Conservation (phyloP, 2,888 invertebrate species). For the Eupithecia centaureata region DNA sequence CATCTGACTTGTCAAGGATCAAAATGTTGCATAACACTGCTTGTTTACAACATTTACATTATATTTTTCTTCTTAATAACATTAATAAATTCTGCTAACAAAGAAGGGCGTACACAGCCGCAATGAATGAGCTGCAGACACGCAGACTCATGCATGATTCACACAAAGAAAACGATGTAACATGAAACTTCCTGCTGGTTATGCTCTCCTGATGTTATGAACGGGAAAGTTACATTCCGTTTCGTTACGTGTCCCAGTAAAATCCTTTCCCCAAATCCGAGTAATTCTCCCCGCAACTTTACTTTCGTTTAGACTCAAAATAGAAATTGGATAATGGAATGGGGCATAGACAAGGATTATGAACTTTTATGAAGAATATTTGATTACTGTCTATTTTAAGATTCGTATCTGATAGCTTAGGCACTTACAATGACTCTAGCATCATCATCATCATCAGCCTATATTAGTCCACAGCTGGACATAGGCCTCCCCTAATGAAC, state of each 20-base stretch:
- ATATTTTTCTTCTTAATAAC: conserved; percentile 5
- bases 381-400: too few relatives aligned
- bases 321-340: background rate
- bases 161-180: conserved; percentile 45
- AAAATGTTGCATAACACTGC: background rate
- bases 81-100: conserved; percentile 8
- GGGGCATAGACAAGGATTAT: background rate
- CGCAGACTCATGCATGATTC: too few relatives aligned
- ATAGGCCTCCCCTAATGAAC: too few relatives aligned
- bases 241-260: conserved; percentile 43
- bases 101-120: conserved; percentile 8
- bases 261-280: conserved; percentile 17
- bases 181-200: conserved; percentile 50
- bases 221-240: conserved; percentile 58
- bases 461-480: too few relatives aligned
- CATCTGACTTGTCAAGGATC: background rate
- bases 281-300: background rate
- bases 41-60: background rate
- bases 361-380: background rate
- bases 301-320: background rate
- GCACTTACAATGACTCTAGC: too few relatives aligned
- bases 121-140: conserved; percentile 16
- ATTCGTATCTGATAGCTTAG: too few relatives aligned
- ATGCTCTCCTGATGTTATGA: conserved; percentile 56
- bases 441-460: too few relatives aligned